Evolutionary conservation across 2,113 vertebrate genomes (phyloP).

Genomic region (Phoxinus phoxinus): DNA sequence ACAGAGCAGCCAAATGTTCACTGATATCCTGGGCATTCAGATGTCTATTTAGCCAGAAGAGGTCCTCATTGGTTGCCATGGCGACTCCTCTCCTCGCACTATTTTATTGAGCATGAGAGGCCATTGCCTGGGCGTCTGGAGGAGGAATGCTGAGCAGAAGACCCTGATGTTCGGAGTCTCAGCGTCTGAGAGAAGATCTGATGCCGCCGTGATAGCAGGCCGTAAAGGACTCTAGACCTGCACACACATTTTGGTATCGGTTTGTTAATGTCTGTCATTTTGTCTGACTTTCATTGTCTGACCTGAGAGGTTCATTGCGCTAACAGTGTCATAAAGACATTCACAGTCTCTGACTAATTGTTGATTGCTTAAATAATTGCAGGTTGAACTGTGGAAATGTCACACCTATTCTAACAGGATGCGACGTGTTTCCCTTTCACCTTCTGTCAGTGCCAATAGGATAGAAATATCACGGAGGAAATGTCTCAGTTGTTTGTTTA

Average conservation of each 20-base stretch:
- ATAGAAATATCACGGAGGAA: neutral
- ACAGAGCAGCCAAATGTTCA: slow-evolving; percentile 68
- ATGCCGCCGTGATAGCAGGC: slow-evolving; percentile 4
- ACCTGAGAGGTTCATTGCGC: slow-evolving; percentile 8
- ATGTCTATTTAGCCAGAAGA: slow-evolving; percentile 66
- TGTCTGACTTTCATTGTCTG: slow-evolving; percentile 41
- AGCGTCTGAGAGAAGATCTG: slow-evolving; percentile 28
- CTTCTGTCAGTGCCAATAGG: neutral
- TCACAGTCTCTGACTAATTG: slow-evolving; percentile 32
- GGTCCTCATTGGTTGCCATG: slow-evolving; percentile 68
- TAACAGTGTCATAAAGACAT: slow-evolving; percentile 42
- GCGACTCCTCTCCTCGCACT: slow-evolving; percentile 62
- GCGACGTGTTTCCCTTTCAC: slow-evolving; percentile 1
- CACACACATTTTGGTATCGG: slow-evolving; percentile 9
- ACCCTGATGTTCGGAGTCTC: slow-evolving; percentile 47
- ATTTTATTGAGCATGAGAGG: slow-evolving; percentile 58
- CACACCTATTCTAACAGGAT: neutral
- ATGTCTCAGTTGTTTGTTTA: neutral
- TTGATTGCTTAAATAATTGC: slow-evolving; percentile 7
- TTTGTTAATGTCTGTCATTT: slow-evolving; percentile 45
- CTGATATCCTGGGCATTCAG: slow-evolving; percentile 66
- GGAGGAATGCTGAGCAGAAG: slow-evolving; percentile 66
- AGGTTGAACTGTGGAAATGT: slow-evolving; percentile 17
- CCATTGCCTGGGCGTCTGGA: slow-evolving; percentile 61
- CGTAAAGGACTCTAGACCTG: slow-evolving; percentile 22